Percentiles rank a stretch among this genome's conserved stretches.
These are phyloP conservation scores for Scopus umbretta DNA, from an alignment of 2,113 vertebrate species.

Conservation along the genomic window DNA sequence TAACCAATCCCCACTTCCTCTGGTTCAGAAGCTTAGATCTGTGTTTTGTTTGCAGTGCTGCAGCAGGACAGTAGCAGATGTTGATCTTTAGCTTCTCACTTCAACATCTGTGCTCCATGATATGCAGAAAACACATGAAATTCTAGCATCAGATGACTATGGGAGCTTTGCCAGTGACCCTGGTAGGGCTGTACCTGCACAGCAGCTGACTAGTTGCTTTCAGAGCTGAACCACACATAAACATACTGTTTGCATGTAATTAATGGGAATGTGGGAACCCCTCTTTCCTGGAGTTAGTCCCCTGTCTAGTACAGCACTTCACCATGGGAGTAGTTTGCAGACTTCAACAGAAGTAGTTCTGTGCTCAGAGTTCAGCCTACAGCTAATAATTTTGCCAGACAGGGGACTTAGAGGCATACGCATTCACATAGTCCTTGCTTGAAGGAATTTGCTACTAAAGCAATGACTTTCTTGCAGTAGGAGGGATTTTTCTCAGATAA, in stretches of 20 bases:
- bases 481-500: not conserved
- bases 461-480: not conserved
- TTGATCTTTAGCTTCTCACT: not conserved
- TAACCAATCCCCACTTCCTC: not conserved
- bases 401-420: not conserved
- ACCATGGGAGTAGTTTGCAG: not conserved
- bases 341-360: not conserved
- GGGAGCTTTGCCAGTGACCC: not conserved
- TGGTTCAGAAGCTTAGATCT: not conserved
- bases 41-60: not conserved
- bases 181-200: not conserved
- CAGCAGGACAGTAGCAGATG: not conserved
- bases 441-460: not conserved
- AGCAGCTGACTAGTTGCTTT: not conserved
- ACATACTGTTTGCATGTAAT: not conserved
- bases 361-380: not conserved
- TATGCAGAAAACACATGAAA: not conserved
- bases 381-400: not conserved
- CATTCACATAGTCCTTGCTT: not conserved
- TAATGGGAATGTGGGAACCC: not conserved
- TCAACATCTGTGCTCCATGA: not conserved
- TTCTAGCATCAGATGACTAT: not conserved
- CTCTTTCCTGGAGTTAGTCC: not conserved
- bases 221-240: not conserved
- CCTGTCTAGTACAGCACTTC: not conserved